Evolutionary conservation across 1,140 invertebrate genomes (phyloP).

Genomic region (Aphaenogaster floridana): DNA sequence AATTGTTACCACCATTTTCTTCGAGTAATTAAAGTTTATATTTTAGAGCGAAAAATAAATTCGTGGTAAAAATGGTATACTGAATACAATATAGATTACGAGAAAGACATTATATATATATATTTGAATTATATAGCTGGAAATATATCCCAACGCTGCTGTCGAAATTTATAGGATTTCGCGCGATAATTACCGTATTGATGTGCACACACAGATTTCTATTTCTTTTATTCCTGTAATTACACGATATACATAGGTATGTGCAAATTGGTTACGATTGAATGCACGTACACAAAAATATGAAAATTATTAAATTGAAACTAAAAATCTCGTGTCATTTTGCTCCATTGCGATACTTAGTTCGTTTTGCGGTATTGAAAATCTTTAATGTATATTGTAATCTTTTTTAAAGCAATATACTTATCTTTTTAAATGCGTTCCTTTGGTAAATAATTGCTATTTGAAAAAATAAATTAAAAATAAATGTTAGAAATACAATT

Average conservation of each 20-base stretch:
- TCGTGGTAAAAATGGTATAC: background rate
- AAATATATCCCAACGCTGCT: conserved; percentile 2
- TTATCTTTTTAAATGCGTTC: background rate
- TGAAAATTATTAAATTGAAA: conserved; percentile 5
- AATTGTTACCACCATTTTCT: background rate
- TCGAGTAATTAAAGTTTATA: background rate
- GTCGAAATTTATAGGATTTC: conserved; percentile 14
- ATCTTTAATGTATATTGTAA: background rate
- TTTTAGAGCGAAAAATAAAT: background rate
- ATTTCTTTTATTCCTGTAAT: background rate
- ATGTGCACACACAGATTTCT: background rate
- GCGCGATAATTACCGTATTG: conserved; percentile 14
- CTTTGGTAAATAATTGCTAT: background rate
- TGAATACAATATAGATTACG: background rate
- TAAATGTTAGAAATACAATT: background rate
- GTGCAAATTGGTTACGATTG: background rate
- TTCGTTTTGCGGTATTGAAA: background rate
- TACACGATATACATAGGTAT: background rate
- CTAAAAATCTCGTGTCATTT: background rate
- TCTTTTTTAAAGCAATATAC: background rate
- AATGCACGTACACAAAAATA: background rate
- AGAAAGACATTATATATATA: background rate
- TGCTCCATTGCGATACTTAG: background rate
- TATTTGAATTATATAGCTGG: background rate
- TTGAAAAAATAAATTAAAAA: background rate